phyloP scores from a whole-genome alignment of 2,113 vertebrate genomes.

The Colistium nudipinnis region DNA sequence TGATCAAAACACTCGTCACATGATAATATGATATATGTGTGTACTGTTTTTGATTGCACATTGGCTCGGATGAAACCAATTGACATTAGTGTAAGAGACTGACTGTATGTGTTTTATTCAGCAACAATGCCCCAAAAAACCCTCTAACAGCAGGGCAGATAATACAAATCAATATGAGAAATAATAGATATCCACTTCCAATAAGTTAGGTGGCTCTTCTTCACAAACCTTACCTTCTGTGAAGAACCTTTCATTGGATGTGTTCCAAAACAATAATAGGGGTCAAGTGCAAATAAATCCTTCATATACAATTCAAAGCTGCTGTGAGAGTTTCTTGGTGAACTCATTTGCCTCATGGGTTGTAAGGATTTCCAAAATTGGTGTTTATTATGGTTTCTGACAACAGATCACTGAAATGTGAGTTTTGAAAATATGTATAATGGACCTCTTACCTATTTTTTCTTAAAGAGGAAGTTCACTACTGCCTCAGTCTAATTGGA shows the following conservation, averaged over 20 bases:
- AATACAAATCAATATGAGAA: conserved; percentile 16
- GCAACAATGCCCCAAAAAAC: no score
- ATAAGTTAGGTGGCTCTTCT: conserved; percentile 15
- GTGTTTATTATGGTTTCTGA: background rate
- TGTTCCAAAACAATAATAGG: background rate
- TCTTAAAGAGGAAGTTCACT: background rate
- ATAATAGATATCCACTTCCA: conserved; percentile 13
- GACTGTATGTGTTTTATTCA: background rate
- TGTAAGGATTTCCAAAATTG: background rate
- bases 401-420: no score
- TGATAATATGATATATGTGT: background rate
- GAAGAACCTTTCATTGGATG: background rate
- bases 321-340: no score
- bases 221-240: conserved; percentile 5
- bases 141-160: conserved; percentile 11
- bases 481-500: background rate
- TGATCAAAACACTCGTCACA: background rate
- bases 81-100: background rate
- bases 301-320: background rate
- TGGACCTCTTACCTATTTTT: no score
- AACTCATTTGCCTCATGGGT: background rate
- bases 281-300: no score
- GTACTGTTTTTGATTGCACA: conserved; percentile 15
- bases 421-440: no score
- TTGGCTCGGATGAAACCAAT: conserved; percentile 14